Conservation (phyloP, 2,888 invertebrate species). For the Mythimna ferrago region DNA sequence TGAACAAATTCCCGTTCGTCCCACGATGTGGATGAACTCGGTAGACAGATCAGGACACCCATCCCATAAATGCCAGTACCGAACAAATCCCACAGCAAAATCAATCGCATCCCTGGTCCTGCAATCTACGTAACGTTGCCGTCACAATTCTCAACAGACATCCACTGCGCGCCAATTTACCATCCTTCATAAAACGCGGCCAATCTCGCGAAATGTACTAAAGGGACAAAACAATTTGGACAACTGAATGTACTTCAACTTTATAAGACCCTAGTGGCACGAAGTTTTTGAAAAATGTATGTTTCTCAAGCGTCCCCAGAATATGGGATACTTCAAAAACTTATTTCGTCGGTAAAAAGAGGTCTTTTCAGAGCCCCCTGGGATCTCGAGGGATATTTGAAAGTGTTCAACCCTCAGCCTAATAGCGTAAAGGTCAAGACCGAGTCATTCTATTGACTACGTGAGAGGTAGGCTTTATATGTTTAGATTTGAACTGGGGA, state of each 20-base stretch:
- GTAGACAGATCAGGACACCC: too few species aligned
- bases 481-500: conserved; percentile 19
- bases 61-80: background rate
- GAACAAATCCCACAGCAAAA: conserved; percentile 19
- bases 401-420: conserved; percentile 40
- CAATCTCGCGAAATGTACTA: conserved; percentile 61
- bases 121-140: conserved; percentile 17
- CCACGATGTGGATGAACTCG: too few species aligned
- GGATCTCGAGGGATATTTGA: conserved; percentile 38
- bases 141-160: conserved; percentile 17
- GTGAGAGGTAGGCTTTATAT: conserved; percentile 33
- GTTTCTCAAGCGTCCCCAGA: conserved; percentile 27
- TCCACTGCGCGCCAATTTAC: conserved; percentile 49
- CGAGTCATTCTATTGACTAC: conserved; percentile 26
- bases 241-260: conserved; percentile 58
- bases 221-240: conserved; percentile 67
- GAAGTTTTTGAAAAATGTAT: conserved; percentile 60
- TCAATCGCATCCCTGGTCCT: conserved; percentile 31
- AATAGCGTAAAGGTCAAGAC: conserved; percentile 34
- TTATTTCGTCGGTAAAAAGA: conserved; percentile 59
- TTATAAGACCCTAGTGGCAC: conserved; percentile 55
- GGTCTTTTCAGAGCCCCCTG: conserved; percentile 37
- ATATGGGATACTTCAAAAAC: conserved; percentile 38
- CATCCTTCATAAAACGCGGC: conserved; percentile 64
- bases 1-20: too few species aligned